Percentiles rank a stretch among this genome's conserved stretches.
phyloP scores from a whole-genome alignment of 2,113 vertebrate genomes.

The Alaudala cheleensis region DNA sequence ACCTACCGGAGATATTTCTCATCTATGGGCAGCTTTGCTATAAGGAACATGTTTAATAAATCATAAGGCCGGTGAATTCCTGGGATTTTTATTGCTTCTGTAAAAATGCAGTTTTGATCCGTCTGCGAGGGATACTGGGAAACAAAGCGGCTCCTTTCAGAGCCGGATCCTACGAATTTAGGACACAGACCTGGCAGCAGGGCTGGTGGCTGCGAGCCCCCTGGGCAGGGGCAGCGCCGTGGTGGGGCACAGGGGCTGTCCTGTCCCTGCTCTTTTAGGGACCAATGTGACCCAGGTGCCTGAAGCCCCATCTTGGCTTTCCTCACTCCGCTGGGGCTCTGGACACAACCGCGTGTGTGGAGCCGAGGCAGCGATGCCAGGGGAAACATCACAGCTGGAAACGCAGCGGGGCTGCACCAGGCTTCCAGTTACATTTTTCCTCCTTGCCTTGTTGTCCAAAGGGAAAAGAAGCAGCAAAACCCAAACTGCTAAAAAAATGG shows the following conservation, averaged over 20 bases:
- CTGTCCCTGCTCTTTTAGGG: neutral
- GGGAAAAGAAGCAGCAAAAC: neutral
- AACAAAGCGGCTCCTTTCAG: slow-evolving; percentile 45
- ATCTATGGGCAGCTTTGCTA: slow-evolving; percentile 46
- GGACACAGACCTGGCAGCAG: neutral
- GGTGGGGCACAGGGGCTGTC: neutral
- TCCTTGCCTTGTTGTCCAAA: neutral
- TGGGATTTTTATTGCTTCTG: slow-evolving; percentile 65
- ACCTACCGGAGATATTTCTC: slow-evolving; percentile 46
- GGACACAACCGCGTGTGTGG: neutral
- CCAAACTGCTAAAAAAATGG: neutral
- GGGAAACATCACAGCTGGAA: slow-evolving; percentile 11
- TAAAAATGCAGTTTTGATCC: slow-evolving; percentile 61
- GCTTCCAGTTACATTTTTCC: slow-evolving; percentile 2
- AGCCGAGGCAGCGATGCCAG: neutral
- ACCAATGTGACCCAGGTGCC: neutral
- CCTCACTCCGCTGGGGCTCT: neutral
- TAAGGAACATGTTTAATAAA: slow-evolving; percentile 69
- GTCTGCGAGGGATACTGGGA: slow-evolving; percentile 32
- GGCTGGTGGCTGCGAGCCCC: neutral
- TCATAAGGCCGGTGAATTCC: slow-evolving; percentile 69
- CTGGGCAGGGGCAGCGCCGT: fast-evolving
- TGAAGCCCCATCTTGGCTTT: neutral
- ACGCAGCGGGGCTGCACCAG: neutral
- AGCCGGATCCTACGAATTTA: neutral